Conservation (phyloP, 2,797 vertebrate species). For the Pangasius larnaudii region DNA sequence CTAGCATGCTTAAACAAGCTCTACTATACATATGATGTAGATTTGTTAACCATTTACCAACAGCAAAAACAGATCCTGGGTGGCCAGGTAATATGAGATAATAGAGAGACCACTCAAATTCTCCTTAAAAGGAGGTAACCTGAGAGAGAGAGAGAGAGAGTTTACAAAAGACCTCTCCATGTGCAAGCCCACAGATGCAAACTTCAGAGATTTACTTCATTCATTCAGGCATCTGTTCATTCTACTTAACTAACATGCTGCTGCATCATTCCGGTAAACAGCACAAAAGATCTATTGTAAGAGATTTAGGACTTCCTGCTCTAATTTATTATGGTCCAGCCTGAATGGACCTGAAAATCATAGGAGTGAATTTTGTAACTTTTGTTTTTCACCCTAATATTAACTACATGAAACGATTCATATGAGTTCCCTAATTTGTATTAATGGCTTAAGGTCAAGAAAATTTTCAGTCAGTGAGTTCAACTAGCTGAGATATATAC, state of each 20-base stretch:
- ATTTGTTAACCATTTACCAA: slow-evolving; percentile 27
- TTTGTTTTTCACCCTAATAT: background rate
- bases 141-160: slow-evolving; percentile 56
- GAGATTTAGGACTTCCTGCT: background rate
- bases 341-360: background rate
- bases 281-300: background rate
- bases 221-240: background rate
- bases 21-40: background rate
- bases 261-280: background rate
- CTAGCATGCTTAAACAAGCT: background rate
- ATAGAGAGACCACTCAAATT: slow-evolving; percentile 56
- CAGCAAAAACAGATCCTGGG: slow-evolving; percentile 49
- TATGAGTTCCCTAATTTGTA: background rate
- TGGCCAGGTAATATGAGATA: slow-evolving; percentile 67
- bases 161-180: slow-evolving; percentile 54
- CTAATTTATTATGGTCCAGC: background rate
- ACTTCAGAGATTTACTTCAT: slow-evolving; percentile 55
- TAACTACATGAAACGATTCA: background rate
- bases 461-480: background rate
- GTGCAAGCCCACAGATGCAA: slow-evolving; percentile 67
- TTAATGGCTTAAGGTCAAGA: background rate
- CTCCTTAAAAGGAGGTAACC: slow-evolving; percentile 58
- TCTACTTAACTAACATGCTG: background rate
- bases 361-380: background rate
- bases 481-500: background rate